Percentiles rank a stretch among this genome's conserved stretches.
Evolutionary conservation across 2,888 invertebrate genomes (phyloP).

Genomic region (Lysandra coridon): DNA sequence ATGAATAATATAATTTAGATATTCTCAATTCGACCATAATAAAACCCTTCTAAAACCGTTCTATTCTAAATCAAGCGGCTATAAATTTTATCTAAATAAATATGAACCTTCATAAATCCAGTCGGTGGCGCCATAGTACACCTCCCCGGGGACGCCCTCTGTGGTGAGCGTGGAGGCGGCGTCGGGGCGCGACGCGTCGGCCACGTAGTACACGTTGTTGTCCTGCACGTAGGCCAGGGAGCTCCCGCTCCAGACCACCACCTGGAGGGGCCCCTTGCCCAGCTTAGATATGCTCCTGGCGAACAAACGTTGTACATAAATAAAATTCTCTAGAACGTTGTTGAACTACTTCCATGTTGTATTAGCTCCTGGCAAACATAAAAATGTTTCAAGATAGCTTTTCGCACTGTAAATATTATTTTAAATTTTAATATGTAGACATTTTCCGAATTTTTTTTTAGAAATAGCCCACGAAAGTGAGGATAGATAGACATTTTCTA

Average conservation of each 20-base stretch:
- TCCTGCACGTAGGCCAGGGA: slow-evolving; percentile 82
- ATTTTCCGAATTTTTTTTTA: neutral
- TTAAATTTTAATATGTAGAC: no score
- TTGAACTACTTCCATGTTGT: neutral
- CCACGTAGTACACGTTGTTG: slow-evolving; percentile 85
- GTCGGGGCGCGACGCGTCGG: slow-evolving; percentile 55
- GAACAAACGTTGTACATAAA: slow-evolving; percentile 38
- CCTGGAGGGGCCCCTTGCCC: slow-evolving; percentile 79
- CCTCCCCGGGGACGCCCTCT: slow-evolving; percentile 81
- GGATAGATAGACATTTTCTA: no score
- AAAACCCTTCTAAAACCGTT: no score
- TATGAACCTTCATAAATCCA: slow-evolving; percentile 94
- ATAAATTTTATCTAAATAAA: neutral
- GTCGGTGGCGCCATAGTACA: slow-evolving; percentile 92
- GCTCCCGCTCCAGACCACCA: slow-evolving; percentile 77
- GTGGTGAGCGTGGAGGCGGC: slow-evolving; percentile 75
- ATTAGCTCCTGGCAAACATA: neutral
- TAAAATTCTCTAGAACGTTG: neutral
- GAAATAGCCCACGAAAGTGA: neutral
- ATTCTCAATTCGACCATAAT: no score
- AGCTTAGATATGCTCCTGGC: slow-evolving; percentile 69
- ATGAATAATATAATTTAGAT: neutral
- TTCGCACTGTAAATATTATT: neutral
- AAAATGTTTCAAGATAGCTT: neutral
- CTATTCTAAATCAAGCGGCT: neutral